These are phyloP conservation scores for Percopsis transmontana DNA, from an alignment of 2,113 vertebrate genomes.

Conservation along the genomic window DNA sequence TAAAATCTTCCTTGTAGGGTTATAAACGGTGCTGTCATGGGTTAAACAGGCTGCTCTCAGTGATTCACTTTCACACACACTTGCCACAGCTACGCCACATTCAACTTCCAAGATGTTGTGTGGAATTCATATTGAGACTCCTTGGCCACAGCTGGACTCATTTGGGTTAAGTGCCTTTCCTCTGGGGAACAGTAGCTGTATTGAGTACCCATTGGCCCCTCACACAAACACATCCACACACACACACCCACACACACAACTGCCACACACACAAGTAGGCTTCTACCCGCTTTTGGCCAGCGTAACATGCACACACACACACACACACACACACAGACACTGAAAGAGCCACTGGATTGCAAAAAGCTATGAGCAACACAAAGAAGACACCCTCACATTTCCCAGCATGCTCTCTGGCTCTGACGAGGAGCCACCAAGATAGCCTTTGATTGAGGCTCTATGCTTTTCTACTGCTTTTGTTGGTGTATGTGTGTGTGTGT, in stretches of 20 bases:
- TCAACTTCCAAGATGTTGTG: slow-evolving; percentile 31
- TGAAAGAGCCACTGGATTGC: slow-evolving; percentile 21
- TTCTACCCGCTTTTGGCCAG: slow-evolving; percentile 12
- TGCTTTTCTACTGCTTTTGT: slow-evolving; percentile 4
- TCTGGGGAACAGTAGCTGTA: slow-evolving; percentile 36
- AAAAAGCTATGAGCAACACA: slow-evolving; percentile 22
- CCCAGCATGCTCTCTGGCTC: slow-evolving; percentile 55
- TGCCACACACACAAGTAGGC: neutral
- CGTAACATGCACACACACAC: slow-evolving; percentile 1
- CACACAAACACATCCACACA: neutral
- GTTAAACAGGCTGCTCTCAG: slow-evolving; percentile 34
- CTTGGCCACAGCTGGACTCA: slow-evolving; percentile 47
- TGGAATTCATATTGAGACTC: slow-evolving; percentile 42
- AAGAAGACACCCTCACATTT: slow-evolving; percentile 44
- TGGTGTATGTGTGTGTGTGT: slow-evolving; percentile 2
- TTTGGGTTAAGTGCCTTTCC: slow-evolving; percentile 67
- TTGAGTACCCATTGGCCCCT: slow-evolving; percentile 19
- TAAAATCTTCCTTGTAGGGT: slow-evolving; percentile 50
- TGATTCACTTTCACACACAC: neutral
- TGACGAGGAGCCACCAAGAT: slow-evolving; percentile 26
- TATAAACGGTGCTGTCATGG: slow-evolving; percentile 35
- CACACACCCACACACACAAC: slow-evolving; percentile 12
- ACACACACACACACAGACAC: slow-evolving; percentile 14
- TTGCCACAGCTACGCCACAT: slow-evolving; percentile 25
- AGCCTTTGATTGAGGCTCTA: slow-evolving; percentile 27